These are phyloP conservation scores for Phlogophora meticulosa DNA, from an alignment of 2,888 invertebrate genomes.

Conservation along the genomic window DNA sequence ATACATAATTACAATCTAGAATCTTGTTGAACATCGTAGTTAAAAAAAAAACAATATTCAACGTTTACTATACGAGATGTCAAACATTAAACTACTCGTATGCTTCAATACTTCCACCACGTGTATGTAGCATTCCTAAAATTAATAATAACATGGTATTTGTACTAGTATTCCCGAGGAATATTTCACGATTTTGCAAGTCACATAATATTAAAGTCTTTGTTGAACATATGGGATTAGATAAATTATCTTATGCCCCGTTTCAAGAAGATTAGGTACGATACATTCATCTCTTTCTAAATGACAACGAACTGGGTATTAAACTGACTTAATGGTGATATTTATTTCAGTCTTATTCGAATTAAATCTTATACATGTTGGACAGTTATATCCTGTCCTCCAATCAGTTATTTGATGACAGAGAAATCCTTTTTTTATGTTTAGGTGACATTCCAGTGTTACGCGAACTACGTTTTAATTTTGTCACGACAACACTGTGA, in stretches of 20 bases:
- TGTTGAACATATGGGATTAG: slow-evolving; percentile 53
- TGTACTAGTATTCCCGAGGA: slow-evolving; percentile 35
- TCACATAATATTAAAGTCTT: slow-evolving; percentile 40
- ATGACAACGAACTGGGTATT: slow-evolving; percentile 56
- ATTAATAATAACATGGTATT: slow-evolving; percentile 16
- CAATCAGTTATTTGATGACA: slow-evolving; percentile 34
- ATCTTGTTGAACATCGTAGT: slow-evolving; percentile 1
- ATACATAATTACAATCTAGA: slow-evolving; percentile 3
- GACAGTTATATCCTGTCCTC: slow-evolving; percentile 41
- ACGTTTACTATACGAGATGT: slow-evolving; percentile 22
- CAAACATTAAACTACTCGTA: slow-evolving; percentile 42
- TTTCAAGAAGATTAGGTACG: slow-evolving; percentile 45
- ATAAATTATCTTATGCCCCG: slow-evolving; percentile 49
- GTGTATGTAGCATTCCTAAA: slow-evolving; percentile 31
- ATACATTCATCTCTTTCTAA: slow-evolving; percentile 57
- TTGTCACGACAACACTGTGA: neutral
- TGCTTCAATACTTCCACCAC: slow-evolving; percentile 10
- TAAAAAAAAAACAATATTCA: slow-evolving; percentile 25
- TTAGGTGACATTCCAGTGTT: neutral
- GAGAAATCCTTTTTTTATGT: slow-evolving; percentile 21
- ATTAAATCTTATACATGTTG: slow-evolving; percentile 57
- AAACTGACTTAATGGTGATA: slow-evolving; percentile 52
- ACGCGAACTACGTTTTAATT: neutral
- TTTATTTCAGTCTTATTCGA: slow-evolving; percentile 56
- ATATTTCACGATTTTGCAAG: slow-evolving; percentile 39